These are phyloP conservation scores for Thysanoteuthis rhombus DNA, from an alignment of 2,888 invertebrate species.

Conservation along the genomic window DNA sequence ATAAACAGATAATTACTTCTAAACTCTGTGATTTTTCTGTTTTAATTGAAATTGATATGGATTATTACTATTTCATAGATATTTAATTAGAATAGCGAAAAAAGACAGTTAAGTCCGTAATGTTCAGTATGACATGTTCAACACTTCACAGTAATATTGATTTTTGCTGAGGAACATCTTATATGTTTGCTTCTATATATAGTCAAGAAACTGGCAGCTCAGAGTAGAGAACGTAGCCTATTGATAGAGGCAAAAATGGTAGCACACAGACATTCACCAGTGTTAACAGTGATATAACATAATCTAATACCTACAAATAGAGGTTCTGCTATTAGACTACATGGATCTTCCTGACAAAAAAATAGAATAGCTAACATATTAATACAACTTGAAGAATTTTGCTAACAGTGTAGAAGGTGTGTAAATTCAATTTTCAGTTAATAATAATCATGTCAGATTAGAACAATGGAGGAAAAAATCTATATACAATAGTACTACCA, in stretches of 20 bases:
- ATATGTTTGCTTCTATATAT: not conserved
- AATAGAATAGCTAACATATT: too few relatives aligned
- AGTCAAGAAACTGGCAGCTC: constrained; percentile 12
- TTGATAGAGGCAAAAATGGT: constrained; percentile 12
- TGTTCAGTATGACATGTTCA: not conserved
- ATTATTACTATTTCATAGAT: not conserved
- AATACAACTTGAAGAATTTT: not conserved
- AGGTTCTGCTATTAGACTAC: not conserved
- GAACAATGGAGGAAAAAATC: too few relatives aligned
- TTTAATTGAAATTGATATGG: not conserved
- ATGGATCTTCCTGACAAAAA: not conserved
- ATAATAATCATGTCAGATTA: too few relatives aligned
- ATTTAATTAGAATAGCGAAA: not conserved
- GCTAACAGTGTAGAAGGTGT: not conserved
- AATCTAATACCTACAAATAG: not conserved
- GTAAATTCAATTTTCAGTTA: too few relatives aligned
- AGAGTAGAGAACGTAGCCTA: not conserved
- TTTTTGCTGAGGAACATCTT: not conserved
- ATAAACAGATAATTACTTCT: too few relatives aligned
- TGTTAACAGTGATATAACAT: not conserved
- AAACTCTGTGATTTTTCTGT: not conserved
- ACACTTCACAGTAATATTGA: not conserved
- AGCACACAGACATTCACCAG: not conserved
- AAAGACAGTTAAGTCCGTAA: not conserved
- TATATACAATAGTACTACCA: too few relatives aligned